Percentiles rank a stretch among this genome's conserved stretches.
These are phyloP conservation scores for Achlya flavicornis DNA, from an alignment of 2,888 invertebrate species.

Conservation along the genomic window DNA sequence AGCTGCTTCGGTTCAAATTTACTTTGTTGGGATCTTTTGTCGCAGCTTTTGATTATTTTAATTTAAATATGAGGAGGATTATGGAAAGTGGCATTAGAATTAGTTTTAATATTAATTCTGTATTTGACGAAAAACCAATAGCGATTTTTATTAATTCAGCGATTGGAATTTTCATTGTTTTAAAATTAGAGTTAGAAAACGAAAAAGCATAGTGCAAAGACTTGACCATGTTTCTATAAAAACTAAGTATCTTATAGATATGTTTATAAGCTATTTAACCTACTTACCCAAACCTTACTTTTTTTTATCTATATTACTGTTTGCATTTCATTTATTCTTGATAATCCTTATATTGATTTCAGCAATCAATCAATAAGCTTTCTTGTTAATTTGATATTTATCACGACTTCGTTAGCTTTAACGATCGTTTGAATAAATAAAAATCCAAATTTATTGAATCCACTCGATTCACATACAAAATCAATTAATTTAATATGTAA, in stretches of 20 bases:
- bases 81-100: no score
- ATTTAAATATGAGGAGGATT: background rate
- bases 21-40: background rate
- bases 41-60: background rate
- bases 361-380: background rate
- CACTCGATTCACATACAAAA: background rate
- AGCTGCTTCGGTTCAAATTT: background rate
- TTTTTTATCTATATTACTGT: background rate
- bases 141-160: no score
- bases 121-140: no score
- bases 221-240: no score
- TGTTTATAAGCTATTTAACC: background rate
- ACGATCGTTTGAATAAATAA: background rate
- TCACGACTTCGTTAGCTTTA: background rate
- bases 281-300: background rate
- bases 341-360: background rate
- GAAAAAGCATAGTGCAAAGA: no score
- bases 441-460: background rate
- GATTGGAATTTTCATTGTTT: no score
- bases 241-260: no score
- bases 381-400: background rate
- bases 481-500: conserved; percentile 1
- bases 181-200: no score
- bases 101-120: background rate
- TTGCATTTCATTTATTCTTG: background rate